phyloP scores from a whole-genome alignment of 2,113 vertebrate genomes.

The Puntigrus tetrazona region DNA sequence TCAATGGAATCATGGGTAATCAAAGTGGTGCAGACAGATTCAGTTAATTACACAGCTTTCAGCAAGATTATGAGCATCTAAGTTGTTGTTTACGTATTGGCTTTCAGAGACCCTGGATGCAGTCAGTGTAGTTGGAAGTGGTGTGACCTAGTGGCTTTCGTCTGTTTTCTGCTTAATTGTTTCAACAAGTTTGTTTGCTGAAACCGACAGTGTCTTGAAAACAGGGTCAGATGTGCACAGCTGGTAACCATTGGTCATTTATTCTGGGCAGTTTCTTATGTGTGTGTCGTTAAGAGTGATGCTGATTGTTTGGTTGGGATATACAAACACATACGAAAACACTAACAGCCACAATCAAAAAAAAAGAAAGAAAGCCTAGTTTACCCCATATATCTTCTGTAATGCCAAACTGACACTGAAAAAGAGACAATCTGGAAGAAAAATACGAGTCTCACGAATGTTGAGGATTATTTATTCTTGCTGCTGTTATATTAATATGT shows the following conservation, averaged over 20 bases:
- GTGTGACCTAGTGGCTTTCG: neutral
- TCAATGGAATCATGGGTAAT: neutral
- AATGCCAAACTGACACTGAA: neutral
- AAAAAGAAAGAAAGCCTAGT: neutral
- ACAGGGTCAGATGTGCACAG: neutral
- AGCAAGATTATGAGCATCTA: neutral
- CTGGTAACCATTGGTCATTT: conserved; percentile 1
- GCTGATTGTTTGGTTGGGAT: neutral
- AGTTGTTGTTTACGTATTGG: neutral
- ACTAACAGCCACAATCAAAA: neutral
- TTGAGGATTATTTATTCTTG: neutral
- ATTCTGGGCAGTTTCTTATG: neutral
- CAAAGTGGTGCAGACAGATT: neutral
- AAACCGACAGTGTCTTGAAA: neutral
- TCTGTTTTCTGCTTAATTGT: neutral
- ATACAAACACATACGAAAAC: neutral
- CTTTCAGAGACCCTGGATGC: neutral
- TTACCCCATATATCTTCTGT: neutral
- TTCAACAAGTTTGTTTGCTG: neutral
- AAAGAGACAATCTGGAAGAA: neutral
- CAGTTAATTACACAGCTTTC: neutral
- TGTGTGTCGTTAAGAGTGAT: neutral
- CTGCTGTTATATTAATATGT: neutral
- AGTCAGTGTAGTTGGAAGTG: neutral
- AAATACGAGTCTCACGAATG: neutral